These are phyloP conservation scores for Schizopygopsis pylzovi DNA, from an alignment of 2,797 vertebrate species.

Conservation along the genomic window DNA sequence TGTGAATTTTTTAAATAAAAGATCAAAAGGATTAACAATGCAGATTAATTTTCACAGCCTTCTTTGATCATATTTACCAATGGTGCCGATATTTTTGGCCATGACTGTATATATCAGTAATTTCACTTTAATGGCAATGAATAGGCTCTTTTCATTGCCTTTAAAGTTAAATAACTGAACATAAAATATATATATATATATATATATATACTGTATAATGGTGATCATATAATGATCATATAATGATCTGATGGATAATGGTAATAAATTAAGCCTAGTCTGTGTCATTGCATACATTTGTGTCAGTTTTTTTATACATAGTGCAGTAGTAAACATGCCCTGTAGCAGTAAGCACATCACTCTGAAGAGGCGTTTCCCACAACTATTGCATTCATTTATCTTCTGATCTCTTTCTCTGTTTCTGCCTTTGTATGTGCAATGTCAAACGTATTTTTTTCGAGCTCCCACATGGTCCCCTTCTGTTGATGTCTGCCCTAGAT, in stretches of 20 bases:
- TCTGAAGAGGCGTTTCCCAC: background rate
- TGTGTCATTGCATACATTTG: background rate
- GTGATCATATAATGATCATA: background rate
- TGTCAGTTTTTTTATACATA: background rate
- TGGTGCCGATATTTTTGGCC: too few species aligned
- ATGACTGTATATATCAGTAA: too few species aligned
- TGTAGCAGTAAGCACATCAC: background rate
- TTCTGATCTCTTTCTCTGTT: background rate
- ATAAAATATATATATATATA: too few species aligned
- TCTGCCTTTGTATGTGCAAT: constrained; percentile 22
- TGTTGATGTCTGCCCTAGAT: constrained; percentile 51
- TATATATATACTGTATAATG: too few species aligned
- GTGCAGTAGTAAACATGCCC: background rate
- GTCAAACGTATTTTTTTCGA: constrained; percentile 34
- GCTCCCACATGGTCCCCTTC: constrained; percentile 19
- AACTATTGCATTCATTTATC: background rate
- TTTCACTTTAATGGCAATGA: too few species aligned
- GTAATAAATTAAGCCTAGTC: background rate
- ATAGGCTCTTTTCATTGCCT: too few species aligned
- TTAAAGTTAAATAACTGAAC: too few species aligned
- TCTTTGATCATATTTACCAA: too few species aligned
- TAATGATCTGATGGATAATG: background rate
- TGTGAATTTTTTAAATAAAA: too few species aligned
- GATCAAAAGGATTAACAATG: too few species aligned
- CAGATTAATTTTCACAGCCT: too few species aligned